Conservation (phyloP, 2,113 vertebrate genomes). For the Pygoscelis antarcticus region DNA sequence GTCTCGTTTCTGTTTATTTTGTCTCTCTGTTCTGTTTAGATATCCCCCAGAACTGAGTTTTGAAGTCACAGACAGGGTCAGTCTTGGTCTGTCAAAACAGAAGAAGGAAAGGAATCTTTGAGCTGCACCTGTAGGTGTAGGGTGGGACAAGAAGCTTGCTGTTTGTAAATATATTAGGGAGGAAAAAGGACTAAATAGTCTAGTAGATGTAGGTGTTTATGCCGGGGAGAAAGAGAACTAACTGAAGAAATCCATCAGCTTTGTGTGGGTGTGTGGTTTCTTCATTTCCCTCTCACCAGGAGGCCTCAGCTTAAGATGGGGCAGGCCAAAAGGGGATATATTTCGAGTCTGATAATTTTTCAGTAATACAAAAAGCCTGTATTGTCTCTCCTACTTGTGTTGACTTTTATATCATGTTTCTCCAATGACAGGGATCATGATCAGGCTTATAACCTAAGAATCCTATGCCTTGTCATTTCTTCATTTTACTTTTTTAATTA, state of each 20-base stretch:
- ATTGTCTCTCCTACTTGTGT: not conserved
- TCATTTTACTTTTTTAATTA: not conserved
- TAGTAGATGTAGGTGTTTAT: not conserved
- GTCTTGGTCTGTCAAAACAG: not conserved
- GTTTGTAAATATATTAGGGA: not conserved
- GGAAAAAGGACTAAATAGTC: not conserved
- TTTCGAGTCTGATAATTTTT: not conserved
- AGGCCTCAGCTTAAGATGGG: not conserved
- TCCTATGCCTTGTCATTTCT: not conserved
- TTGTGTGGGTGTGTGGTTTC: not conserved
- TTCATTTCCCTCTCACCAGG: not conserved
- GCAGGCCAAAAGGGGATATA: not conserved
- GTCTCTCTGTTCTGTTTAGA: not conserved
- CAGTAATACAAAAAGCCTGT: not conserved
- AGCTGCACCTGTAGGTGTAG: not conserved
- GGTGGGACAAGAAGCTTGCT: not conserved
- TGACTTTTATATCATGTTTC: not conserved
- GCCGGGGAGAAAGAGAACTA: not conserved
- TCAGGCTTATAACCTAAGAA: not conserved
- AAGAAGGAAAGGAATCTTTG: not conserved
- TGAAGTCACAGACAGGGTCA: not conserved
- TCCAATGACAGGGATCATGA: not conserved
- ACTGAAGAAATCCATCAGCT: not conserved
- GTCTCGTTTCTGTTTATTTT: not conserved
- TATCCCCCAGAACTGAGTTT: not conserved